Percentiles rank a stretch among this genome's conserved stretches.
Conservation (phyloP, 1,140 invertebrate species). For the Drusus annulatus region DNA sequence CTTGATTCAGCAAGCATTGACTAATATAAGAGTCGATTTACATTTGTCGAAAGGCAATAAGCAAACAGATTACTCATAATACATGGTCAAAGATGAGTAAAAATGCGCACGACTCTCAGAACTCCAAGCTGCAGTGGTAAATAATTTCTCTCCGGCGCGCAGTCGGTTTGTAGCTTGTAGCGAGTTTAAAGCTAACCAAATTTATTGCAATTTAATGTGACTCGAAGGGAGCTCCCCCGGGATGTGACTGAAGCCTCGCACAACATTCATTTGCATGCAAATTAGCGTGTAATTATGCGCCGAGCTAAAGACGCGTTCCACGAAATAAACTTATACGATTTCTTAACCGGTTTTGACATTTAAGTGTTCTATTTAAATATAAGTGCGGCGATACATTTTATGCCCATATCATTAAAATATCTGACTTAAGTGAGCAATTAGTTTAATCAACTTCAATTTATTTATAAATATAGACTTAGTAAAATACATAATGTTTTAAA, state of each 20-base stretch:
- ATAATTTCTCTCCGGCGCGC: neutral
- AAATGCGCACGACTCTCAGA: too few species aligned
- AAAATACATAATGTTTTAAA: too few species aligned
- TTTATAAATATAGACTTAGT: too few species aligned
- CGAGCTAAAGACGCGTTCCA: neutral
- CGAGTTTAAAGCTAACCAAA: slow-evolving; percentile 28
- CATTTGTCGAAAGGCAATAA: too few species aligned
- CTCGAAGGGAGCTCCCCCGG: slow-evolving; percentile 12
- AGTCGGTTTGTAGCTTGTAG: neutral
- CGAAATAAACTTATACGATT: slow-evolving; percentile 30
- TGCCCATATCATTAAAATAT: neutral
- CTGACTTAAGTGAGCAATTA: too few species aligned
- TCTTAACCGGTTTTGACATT: slow-evolving; percentile 23
- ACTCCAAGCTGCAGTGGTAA: too few species aligned
- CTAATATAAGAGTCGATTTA: too few species aligned
- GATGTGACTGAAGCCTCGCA: slow-evolving; percentile 24
- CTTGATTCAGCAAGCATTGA: too few species aligned
- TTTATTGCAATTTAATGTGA: slow-evolving; percentile 36
- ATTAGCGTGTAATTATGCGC: slow-evolving; percentile 35
- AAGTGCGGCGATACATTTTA: neutral
- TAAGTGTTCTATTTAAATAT: neutral
- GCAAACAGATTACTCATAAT: too few species aligned
- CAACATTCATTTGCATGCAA: slow-evolving; percentile 38
- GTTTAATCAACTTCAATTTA: too few species aligned
- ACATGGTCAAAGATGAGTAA: too few species aligned